Percentiles rank a stretch among this genome's conserved stretches.
phyloP scores from a whole-genome alignment of 2,888 invertebrate species.

The Hirtodrosophila confusa region DNA sequence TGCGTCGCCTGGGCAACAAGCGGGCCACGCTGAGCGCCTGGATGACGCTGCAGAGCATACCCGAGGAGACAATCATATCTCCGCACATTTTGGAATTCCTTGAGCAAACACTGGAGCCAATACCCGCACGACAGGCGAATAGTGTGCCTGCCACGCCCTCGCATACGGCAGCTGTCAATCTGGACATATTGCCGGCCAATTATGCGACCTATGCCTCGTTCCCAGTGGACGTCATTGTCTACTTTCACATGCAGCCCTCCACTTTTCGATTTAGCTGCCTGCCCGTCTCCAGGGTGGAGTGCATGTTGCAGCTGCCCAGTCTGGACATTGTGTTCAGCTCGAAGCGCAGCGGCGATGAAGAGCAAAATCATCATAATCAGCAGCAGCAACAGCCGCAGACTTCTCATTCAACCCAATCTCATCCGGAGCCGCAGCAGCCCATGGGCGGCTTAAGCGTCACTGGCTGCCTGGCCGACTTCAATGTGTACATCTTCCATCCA shows the following conservation, averaged over 20 bases:
- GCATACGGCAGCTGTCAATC: conserved; percentile 83
- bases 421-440: conserved; percentile 78
- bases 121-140: conserved; percentile 88
- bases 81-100: conserved; percentile 98
- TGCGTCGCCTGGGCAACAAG: conserved; percentile 89
- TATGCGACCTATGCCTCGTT: conserved; percentile 96
- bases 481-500: conserved; percentile 98
- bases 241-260: conserved; percentile 99
- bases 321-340: conserved; percentile 98
- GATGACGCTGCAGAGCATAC: conserved; percentile 98
- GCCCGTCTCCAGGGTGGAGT: conserved; percentile 97
- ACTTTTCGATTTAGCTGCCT: conserved; percentile 98
- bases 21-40: conserved; percentile 96
- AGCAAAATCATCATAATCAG: conserved; percentile 55
- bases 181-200: conserved; percentile 87
- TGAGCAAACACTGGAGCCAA: conserved; percentile 98
- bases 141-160: conserved; percentile 80
- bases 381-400: conserved; percentile 37
- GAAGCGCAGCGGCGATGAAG: conserved; percentile 91
- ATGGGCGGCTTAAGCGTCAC: conserved; percentile 89
- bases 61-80: conserved; percentile 98
- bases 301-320: conserved; percentile 97
- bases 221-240: conserved; percentile 99
- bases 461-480: conserved; percentile 98
- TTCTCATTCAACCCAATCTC: conserved; percentile 40